These are phyloP conservation scores for Indri indri DNA, from an alignment of 2,113 vertebrate genomes.

Conservation along the genomic window DNA sequence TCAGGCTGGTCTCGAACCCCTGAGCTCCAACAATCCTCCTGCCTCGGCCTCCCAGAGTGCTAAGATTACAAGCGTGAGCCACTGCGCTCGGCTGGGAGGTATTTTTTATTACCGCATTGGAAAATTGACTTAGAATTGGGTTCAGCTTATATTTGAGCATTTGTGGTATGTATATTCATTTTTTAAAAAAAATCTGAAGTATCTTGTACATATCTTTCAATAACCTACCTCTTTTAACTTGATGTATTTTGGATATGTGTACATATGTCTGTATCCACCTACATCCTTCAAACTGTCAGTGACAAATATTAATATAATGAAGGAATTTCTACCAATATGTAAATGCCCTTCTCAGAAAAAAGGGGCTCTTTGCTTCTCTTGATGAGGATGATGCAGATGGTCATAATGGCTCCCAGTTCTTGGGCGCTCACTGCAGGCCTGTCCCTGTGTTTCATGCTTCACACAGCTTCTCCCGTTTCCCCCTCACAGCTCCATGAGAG, in stretches of 20 bases:
- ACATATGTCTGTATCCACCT: not conserved
- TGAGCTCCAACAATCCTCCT: too few relatives aligned
- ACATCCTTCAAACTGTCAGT: not conserved
- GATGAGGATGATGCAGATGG: not conserved
- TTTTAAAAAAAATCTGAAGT: not conserved
- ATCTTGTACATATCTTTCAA: not conserved
- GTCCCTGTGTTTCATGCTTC: not conserved
- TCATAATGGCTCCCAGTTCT: too few relatives aligned
- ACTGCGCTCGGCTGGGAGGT: too few relatives aligned
- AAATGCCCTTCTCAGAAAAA: not conserved
- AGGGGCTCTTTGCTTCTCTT: not conserved
- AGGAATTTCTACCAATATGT: not conserved
- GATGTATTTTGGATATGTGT: not conserved
- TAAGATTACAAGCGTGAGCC: too few relatives aligned
- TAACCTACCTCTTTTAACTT: not conserved
- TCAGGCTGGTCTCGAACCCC: too few relatives aligned
- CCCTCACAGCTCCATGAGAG: not conserved
- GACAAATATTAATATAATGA: not conserved
- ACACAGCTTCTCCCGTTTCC: not conserved
- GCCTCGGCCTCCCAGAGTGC: too few relatives aligned
- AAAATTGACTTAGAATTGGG: not conserved
- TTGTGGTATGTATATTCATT: not conserved
- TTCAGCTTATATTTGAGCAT: not conserved
- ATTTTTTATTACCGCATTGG: not conserved
- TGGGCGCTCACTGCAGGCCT: not conserved